Conservation (phyloP, 2,888 invertebrate species). For the Endotricha flammealis region DNA sequence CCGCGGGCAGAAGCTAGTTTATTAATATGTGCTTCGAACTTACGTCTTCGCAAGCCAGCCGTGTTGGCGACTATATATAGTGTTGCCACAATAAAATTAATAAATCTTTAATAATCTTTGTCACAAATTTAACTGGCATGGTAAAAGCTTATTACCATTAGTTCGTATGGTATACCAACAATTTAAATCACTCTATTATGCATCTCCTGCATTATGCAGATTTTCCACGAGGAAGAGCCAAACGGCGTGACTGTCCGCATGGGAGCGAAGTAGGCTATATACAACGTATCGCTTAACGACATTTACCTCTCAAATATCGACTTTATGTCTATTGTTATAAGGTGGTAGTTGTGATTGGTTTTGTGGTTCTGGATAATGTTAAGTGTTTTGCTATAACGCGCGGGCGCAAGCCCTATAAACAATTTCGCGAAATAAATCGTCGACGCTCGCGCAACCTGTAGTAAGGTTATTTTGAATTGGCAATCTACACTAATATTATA, state of each 20-base stretch:
- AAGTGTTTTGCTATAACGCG: conserved; percentile 49
- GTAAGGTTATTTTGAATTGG: conserved; percentile 29
- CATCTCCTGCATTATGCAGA: conserved; percentile 56
- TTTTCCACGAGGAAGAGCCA: conserved; percentile 43
- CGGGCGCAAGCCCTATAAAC: conserved; percentile 54
- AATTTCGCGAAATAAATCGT: conserved; percentile 66
- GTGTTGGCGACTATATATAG: background rate
- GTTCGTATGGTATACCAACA: conserved; percentile 17
- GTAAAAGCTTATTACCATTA: conserved; percentile 11
- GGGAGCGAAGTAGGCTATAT: conserved; percentile 41
- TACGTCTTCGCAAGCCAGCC: no score
- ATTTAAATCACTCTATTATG: conserved; percentile 40
- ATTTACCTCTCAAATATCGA: background rate
- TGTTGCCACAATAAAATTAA: background rate
- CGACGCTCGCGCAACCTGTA: conserved; percentile 32
- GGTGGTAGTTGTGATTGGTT: background rate
- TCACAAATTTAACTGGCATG: conserved; percentile 3
- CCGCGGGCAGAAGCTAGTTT: no score
- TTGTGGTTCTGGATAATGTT: conserved; percentile 60
- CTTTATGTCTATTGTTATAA: conserved; percentile 1
- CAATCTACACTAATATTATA: no score
- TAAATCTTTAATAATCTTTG: conserved; percentile 2
- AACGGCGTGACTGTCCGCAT: conserved; percentile 59
- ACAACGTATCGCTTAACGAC: conserved; percentile 9
- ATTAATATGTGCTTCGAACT: no score